phyloP scores from a whole-genome alignment of 30 jellyfish, hydroid and myxozoan genomes.

The Catostylus mosaicus region DNA sequence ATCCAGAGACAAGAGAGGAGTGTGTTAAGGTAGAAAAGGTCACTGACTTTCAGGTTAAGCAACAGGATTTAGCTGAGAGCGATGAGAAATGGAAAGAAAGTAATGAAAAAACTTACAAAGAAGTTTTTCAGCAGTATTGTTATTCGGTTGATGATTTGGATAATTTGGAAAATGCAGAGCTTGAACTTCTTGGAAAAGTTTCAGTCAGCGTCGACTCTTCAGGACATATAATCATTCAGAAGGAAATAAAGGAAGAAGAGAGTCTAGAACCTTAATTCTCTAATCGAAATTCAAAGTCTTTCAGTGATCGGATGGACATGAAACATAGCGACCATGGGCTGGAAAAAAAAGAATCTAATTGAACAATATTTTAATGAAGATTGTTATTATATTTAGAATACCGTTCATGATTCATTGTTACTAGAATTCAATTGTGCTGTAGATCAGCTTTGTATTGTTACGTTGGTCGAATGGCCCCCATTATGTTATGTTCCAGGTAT shows the following conservation, averaged over 20 bases:
- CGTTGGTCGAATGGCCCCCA: too few species aligned
- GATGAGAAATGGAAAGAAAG: background rate
- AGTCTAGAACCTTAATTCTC: background rate
- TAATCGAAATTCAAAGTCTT: background rate
- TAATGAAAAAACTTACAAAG: background rate
- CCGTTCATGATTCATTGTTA: too few species aligned
- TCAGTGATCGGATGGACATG: background rate
- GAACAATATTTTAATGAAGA: too few species aligned
- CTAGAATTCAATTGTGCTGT: too few species aligned
- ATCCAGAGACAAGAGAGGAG: background rate
- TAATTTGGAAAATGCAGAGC: background rate
- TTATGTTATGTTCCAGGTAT: too few species aligned
- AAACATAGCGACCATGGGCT: background rate
- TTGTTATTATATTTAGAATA: too few species aligned
- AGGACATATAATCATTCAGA: background rate
- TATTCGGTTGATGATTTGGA: background rate
- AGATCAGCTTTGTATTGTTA: too few species aligned
- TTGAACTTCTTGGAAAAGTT: slow-evolving; percentile 1
- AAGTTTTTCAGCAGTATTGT: background rate
- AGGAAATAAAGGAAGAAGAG: background rate
- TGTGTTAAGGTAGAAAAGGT: background rate
- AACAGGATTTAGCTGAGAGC: background rate
- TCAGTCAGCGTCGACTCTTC: background rate
- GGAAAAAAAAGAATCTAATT: too few species aligned
- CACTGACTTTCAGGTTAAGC: background rate